These are phyloP conservation scores for Hormiphora californensis DNA, from an alignment of 37 sponge, comb jelly and placozoan genomes.

Conservation along the genomic window DNA sequence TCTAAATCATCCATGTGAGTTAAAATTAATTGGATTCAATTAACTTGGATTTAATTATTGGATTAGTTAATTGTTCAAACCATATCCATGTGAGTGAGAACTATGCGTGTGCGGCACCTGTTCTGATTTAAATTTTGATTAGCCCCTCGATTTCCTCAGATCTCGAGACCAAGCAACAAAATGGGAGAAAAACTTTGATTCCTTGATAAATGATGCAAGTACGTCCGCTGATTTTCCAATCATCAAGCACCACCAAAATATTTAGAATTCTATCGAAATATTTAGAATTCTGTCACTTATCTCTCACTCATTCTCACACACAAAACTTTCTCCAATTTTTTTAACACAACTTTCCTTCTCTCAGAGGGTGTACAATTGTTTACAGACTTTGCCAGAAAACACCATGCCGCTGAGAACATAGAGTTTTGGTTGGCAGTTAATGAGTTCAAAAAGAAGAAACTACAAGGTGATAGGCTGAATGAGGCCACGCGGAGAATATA, in stretches of 20 bases:
- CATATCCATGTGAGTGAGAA: too few species aligned
- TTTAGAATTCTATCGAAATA: not conserved
- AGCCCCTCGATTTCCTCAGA: not conserved
- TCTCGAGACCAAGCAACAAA: constrained; percentile 51
- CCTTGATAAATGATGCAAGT: constrained; percentile 34
- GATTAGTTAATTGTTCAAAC: not conserved
- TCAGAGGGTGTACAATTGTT: constrained; percentile 21
- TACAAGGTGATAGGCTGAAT: not conserved
- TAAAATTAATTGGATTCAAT: too few species aligned
- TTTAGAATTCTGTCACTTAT: not conserved
- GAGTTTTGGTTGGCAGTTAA: constrained; percentile 49
- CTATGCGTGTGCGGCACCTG: too few species aligned
- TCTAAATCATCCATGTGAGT: constrained; percentile 52
- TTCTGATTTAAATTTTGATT: too few species aligned
- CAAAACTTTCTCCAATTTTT: not conserved
- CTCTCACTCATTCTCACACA: not conserved
- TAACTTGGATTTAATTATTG: too few species aligned
- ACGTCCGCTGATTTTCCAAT: not conserved
- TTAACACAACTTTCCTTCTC: not conserved
- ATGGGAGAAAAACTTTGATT: constrained; percentile 51
- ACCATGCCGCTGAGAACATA: constrained; percentile 45
- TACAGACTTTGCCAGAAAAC: constrained; percentile 33
- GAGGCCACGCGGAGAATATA: constrained; percentile 3
- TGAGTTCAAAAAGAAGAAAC: constrained; percentile 30
- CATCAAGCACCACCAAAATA: not conserved